Conservation (phyloP, 2,888 invertebrate genomes). For the Callinectes sapidus region DNA sequence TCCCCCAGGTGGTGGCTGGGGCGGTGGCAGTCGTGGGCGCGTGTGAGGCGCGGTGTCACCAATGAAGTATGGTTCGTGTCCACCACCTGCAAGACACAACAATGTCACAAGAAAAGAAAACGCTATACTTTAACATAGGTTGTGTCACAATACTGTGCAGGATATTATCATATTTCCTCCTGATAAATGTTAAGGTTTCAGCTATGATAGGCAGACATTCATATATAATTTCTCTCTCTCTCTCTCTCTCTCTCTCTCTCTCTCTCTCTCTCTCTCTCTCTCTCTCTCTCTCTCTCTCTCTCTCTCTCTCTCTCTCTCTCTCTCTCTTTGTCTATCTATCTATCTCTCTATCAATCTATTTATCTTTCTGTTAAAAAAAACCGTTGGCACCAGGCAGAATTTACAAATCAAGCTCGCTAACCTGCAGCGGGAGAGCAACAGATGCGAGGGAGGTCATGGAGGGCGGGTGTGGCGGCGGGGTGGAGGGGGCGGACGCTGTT, state of each 20-base stretch:
- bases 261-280: neutral
- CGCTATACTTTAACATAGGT: no score
- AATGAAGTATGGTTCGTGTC: conserved; percentile 68
- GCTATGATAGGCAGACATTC: no score
- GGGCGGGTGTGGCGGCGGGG: conserved; percentile 39
- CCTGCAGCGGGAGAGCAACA: conserved; percentile 51
- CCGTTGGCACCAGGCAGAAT: neutral
- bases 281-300: neutral
- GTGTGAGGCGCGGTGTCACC: conserved; percentile 64
- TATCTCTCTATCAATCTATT: no score
- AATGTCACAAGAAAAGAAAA: neutral
- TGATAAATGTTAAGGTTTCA: no score
- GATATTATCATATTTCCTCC: no score
- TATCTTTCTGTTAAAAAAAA: no score
- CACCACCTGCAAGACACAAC: conserved; percentile 55
- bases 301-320: neutral
- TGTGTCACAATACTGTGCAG: no score
- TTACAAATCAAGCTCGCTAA: neutral
- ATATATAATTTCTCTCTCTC: no score
- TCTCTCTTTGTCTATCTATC: neutral
- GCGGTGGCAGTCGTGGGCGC: conserved; percentile 48
- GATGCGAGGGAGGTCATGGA: conserved; percentile 60
- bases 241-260: no score
- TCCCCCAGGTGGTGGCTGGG: conserved; percentile 18
- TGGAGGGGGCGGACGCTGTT: neutral